phyloP scores from a whole-genome alignment of 2,888 invertebrate species.

The Trissolcus japonicus region DNA sequence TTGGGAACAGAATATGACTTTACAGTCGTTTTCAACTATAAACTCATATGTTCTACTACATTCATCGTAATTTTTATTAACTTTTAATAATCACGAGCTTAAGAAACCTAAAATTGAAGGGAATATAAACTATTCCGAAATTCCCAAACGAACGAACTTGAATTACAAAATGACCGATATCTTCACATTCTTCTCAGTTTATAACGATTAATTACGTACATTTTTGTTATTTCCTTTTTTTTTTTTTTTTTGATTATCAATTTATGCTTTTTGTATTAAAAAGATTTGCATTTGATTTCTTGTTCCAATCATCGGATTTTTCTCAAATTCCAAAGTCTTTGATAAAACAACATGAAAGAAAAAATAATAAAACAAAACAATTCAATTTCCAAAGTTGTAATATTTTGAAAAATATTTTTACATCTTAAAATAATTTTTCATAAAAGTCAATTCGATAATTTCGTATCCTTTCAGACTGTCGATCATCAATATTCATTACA shows the following conservation, averaged over 20 bases:
- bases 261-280: conserved; percentile 28
- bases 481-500: no score
- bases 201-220: conserved; percentile 25
- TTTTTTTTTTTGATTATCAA: conserved; percentile 38
- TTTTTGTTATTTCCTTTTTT: conserved; percentile 4
- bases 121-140: not conserved
- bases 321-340: not conserved
- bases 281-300: conserved; percentile 39
- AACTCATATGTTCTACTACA: not conserved
- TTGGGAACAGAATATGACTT: conserved; percentile 48
- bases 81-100: not conserved
- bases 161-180: conserved; percentile 26
- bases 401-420: no score
- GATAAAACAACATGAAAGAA: no score
- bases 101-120: conserved; percentile 4
- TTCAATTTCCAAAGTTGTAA: no score
- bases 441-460: no score
- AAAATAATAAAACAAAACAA: no score
- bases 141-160: conserved; percentile 48
- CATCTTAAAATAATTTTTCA: no score
- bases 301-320: not conserved
- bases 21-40: not conserved
- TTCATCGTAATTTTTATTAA: not conserved
- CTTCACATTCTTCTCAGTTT: conserved; percentile 37
- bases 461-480: no score